Base-by-base conservation (phyloP, 2,113 vertebrate genomes). In the Limanda limanda region DNA sequence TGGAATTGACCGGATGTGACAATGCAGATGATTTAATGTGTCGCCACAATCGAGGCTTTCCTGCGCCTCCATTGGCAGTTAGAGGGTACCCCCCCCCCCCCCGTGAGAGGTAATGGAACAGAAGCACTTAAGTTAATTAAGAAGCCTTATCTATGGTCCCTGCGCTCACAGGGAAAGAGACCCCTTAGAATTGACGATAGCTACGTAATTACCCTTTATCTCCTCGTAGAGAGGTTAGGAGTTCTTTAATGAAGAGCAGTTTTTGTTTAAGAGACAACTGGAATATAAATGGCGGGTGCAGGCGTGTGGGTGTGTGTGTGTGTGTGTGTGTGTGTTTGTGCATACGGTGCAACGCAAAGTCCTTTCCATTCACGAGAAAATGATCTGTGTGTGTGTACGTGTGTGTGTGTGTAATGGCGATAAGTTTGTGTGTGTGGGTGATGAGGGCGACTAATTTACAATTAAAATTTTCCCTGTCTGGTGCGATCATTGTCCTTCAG, bases 121-220 rank as follows among this genome's bases (percentile, higher is more conserved):
- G 89, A 87, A 78, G 81, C 86, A 90, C 88, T 93, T 89, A 88
- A 93, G 86, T 92, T 92, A 93, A 92, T 93, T 92, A 90, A 90
- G 89, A 71, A 78, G 81, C 85, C 85, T 90, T 93, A 93, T 93
- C 92, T 89, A 42, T 78, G 61, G 86, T 91, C 86, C 81, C 83
- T 20, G 86, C 13, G n/a, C 85, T 88, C 80, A 54, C 72, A 83
- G 85, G 83, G 78, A 87, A 80, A 83, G 85, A 85, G 86, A 87
- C 80, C 74, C 84, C 24, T 89, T 88, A 85, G 87, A 90, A 91
- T 83, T 84, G 86, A 83, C 84, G 83, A 90, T 92, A 83, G 86
- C 89, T 84, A 82, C 74, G 83, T 92, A 93, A 92, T 93, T 92
- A 92, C 83, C 86, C 91, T 88, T 93, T 92, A 93, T 93, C 89